Percentiles rank a stretch among this genome's conserved stretches.
These are phyloP conservation scores for Loriculus beryllinus DNA, from an alignment of 2,797 vertebrate genomes.

Conservation along the genomic window DNA sequence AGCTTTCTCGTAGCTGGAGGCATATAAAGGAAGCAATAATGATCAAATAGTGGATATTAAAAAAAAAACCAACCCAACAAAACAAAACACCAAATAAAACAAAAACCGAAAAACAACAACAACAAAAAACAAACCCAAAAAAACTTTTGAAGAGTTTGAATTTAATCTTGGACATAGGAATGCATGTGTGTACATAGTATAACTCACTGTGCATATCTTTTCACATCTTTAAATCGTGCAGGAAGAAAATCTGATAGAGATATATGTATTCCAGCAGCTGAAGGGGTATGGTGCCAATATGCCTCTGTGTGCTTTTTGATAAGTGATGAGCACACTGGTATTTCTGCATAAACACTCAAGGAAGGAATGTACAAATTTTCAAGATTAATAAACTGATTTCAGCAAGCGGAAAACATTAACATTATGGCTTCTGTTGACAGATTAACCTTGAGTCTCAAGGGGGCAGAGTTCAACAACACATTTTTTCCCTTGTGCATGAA, in stretches of 20 bases:
- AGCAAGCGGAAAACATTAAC: not conserved
- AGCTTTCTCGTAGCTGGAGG: rapidly evolving
- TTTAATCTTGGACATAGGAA: not conserved
- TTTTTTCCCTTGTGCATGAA: not conserved
- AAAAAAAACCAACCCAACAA: not conserved
- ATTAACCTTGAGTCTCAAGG: not conserved
- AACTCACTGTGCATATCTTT: not conserved
- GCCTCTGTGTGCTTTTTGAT: not conserved
- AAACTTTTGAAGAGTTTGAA: not conserved
- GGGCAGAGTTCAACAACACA: not conserved
- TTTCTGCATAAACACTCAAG: not conserved
- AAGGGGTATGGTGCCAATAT: not conserved
- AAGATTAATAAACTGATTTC: not conserved
- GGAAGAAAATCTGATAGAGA: not conserved
- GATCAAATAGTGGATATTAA: not conserved
- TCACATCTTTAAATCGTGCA: not conserved
- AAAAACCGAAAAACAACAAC: not conserved
- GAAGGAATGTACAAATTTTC: not conserved
- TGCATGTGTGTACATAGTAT: too few species aligned
- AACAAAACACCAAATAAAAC: not conserved
- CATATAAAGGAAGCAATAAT: not conserved
- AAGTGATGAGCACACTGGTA: not conserved
- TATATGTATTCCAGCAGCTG: not conserved
- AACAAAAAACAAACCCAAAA: not conserved
- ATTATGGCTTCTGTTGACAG: not conserved